phyloP scores from a whole-genome alignment of 1,140 invertebrate genomes.

The Drosophila bipectinata region DNA sequence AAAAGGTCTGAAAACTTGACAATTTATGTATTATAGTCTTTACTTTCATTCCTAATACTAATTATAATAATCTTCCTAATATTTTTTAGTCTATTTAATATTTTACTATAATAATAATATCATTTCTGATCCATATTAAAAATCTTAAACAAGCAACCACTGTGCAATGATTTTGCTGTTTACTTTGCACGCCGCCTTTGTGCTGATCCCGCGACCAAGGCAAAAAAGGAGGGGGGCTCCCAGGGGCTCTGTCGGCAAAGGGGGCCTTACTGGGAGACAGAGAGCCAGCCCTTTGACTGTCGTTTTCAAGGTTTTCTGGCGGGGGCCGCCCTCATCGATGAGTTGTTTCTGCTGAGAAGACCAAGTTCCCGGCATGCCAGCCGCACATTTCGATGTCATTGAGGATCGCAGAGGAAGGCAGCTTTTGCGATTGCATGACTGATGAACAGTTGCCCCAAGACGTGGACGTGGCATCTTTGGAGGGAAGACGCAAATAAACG shows the following conservation, averaged over 20 bases:
- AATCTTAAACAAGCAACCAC: conserved; percentile 6
- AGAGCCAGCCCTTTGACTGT: conserved; percentile 49
- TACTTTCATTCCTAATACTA: no score
- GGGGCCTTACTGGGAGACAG: not conserved
- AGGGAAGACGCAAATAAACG: no score
- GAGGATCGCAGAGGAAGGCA: conserved; percentile 59
- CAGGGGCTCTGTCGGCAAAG: not conserved
- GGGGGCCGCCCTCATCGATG: conserved; percentile 39
- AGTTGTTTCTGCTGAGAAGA: conserved; percentile 15
- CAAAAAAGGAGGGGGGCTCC: not conserved
- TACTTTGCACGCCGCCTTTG: conserved; percentile 74
- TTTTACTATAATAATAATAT: no score
- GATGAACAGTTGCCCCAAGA: conserved; percentile 48
- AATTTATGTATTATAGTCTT: no score
- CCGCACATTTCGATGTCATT: conserved; percentile 79
- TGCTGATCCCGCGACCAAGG: conserved; percentile 67
- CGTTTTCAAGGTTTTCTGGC: conserved; percentile 60
- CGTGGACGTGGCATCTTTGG: not conserved
- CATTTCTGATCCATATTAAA: no score
- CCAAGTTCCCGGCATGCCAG: conserved; percentile 66
- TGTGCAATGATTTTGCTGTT: conserved; percentile 51
- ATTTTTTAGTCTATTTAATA: no score
- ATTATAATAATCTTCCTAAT: no score
- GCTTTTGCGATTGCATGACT: conserved; percentile 58
- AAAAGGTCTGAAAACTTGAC: no score